phyloP scores from a whole-genome alignment of 2,113 vertebrate species.

The Archilochus colubris region DNA sequence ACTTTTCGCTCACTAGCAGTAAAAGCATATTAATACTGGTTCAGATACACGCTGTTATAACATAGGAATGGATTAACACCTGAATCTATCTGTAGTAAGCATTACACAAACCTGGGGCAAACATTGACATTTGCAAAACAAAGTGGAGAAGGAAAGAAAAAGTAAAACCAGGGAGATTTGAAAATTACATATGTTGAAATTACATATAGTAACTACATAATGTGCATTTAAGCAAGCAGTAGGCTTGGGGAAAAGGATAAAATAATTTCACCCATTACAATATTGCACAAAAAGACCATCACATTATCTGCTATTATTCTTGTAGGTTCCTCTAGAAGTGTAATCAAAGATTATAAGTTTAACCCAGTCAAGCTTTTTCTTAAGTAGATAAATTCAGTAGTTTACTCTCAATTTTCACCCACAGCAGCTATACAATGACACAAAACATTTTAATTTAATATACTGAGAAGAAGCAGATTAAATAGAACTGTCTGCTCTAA shows the following conservation, averaged over 20 bases:
- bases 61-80: neutral
- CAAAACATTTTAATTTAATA: neutral
- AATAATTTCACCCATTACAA: neutral
- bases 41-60: neutral
- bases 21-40: neutral
- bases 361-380: neutral
- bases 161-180: neutral
- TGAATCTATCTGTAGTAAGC: neutral
- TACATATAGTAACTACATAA: neutral
- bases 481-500: neutral
- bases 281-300: neutral
- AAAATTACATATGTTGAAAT: neutral
- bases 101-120: neutral
- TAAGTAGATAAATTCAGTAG: neutral
- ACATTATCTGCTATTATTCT: neutral
- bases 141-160: neutral
- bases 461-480: neutral
- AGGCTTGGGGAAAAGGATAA: neutral
- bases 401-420: neutral
- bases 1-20: neutral
- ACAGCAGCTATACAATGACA: neutral
- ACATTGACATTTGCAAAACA: neutral
- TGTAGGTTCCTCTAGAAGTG: neutral
- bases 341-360: neutral
- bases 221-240: neutral